These are phyloP conservation scores for Dasyprocta punctata DNA, from an alignment of 2,113 vertebrate species.

Conservation along the genomic window DNA sequence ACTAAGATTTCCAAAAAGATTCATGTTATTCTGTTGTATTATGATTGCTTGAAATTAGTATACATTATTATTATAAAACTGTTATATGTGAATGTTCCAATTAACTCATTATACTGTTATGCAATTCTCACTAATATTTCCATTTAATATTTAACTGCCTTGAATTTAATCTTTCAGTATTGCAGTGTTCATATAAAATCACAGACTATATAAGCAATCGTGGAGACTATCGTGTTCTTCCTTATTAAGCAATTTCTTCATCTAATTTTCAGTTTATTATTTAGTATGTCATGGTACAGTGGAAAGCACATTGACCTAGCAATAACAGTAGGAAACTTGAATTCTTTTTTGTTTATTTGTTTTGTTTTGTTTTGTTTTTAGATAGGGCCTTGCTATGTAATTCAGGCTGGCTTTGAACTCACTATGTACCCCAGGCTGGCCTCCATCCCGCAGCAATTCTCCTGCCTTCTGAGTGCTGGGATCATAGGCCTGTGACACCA, in stretches of 20 bases:
- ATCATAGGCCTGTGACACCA: neutral
- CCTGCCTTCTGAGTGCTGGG: neutral
- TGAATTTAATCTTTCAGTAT: slow-evolving; percentile 55
- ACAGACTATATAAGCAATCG: slow-evolving; percentile 3
- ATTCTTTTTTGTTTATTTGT: neutral
- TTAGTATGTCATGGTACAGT: neutral
- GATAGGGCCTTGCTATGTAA: neutral
- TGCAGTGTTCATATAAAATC: neutral
- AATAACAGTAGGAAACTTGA: neutral
- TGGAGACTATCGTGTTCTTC: neutral
- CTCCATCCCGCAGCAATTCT: neutral
- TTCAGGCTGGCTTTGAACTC: neutral
- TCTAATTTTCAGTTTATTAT: slow-evolving; percentile 38
- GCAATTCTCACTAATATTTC: slow-evolving; percentile 41
- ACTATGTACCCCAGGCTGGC: neutral
- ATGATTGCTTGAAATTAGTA: neutral
- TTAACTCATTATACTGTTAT: slow-evolving; percentile 33
- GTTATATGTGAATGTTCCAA: neutral
- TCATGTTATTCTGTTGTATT: neutral
- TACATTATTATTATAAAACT: slow-evolving; percentile 35
- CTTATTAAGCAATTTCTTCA: slow-evolving; percentile 27
- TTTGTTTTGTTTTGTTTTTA: neutral
- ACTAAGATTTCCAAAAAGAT: slow-evolving; percentile 7
- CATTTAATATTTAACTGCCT: slow-evolving; percentile 51
- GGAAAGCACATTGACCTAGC: neutral